Percentiles rank a stretch among this genome's conserved stretches.
Evolutionary conservation across 2,113 vertebrate species (phyloP).

Genomic region (Ageneiosus marmoratus): DNA sequence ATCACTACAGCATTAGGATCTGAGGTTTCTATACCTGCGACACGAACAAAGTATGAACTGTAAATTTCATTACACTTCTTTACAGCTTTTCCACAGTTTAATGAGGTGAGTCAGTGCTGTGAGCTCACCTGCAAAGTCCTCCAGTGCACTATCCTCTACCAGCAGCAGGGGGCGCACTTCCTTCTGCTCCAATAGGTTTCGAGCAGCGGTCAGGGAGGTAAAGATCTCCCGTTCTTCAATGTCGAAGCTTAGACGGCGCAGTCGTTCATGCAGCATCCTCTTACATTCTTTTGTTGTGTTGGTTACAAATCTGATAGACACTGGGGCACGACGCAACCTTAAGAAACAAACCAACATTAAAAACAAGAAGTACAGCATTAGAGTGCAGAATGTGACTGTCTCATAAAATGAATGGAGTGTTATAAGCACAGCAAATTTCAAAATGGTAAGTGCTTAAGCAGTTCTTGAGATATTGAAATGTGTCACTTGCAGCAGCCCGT

Average conservation of each 20-base stretch:
- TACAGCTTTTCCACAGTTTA: neutral
- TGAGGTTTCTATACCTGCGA: constrained; percentile 80
- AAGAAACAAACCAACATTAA: neutral
- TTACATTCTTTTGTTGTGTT: constrained; percentile 97
- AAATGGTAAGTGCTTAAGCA: too few species aligned
- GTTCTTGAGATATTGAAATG: too few species aligned
- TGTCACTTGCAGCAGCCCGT: too few species aligned
- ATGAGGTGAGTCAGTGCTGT: too few species aligned
- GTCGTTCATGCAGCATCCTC: constrained; percentile 79
- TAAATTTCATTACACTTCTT: neutral
- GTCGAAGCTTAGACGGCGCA: constrained; percentile 82
- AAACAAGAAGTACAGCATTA: too few species aligned
- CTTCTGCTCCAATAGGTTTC: constrained; percentile 84
- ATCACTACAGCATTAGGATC: constrained; percentile 91
- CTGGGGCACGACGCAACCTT: constrained; percentile 79
- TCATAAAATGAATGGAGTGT: too few species aligned
- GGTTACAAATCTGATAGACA: constrained; percentile 88
- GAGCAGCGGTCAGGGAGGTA: constrained; percentile 90
- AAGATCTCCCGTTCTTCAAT: constrained; percentile 91
- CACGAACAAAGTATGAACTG: neutral
- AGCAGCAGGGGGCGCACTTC: constrained; percentile 85
- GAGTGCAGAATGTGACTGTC: too few species aligned
- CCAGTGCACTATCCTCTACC: constrained; percentile 85
- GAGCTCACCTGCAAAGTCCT: constrained; percentile 85
- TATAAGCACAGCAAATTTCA: too few species aligned